phyloP scores from a whole-genome alignment of 2,888 invertebrate genomes.

The Salpingus planirostris region DNA sequence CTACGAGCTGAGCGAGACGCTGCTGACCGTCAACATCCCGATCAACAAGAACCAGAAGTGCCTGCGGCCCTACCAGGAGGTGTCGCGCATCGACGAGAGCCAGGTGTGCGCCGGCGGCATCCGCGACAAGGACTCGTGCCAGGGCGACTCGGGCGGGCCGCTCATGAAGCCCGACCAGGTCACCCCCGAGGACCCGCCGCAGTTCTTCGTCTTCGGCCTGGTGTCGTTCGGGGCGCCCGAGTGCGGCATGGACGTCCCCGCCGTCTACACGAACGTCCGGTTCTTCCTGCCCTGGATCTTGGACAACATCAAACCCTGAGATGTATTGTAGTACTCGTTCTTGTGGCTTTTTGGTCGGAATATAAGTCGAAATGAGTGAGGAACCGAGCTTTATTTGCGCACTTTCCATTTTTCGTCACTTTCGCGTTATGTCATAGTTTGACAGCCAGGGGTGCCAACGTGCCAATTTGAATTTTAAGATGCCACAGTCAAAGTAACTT shows the following conservation, averaged over 20 bases:
- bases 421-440: too few species aligned
- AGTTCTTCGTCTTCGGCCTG: constrained; percentile 49
- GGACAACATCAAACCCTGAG: constrained; percentile 37
- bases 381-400: too few species aligned
- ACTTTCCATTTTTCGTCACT: too few species aligned
- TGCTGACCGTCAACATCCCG: constrained; percentile 34
- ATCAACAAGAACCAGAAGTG: constrained; percentile 26
- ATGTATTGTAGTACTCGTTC: too few species aligned
- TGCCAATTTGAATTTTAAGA: too few species aligned
- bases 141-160: constrained; percentile 57
- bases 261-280: constrained; percentile 50
- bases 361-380: too few species aligned
- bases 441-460: too few species aligned
- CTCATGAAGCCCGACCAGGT: constrained; percentile 41
- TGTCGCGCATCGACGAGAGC: constrained; percentile 1
- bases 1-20: constrained; percentile 24
- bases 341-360: too few species aligned
- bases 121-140: constrained; percentile 50
- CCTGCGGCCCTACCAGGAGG: constrained; percentile 4
- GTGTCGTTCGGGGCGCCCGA: constrained; percentile 50
- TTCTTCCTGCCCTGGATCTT: constrained; percentile 53
- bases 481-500: too few species aligned
- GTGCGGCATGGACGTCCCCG: constrained; percentile 49
- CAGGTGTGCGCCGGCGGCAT: constrained; percentile 43
- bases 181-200: constrained; percentile 42